Base-by-base conservation (phyloP, 2,888 invertebrate genomes). In the Diarsia rubi region DNA sequence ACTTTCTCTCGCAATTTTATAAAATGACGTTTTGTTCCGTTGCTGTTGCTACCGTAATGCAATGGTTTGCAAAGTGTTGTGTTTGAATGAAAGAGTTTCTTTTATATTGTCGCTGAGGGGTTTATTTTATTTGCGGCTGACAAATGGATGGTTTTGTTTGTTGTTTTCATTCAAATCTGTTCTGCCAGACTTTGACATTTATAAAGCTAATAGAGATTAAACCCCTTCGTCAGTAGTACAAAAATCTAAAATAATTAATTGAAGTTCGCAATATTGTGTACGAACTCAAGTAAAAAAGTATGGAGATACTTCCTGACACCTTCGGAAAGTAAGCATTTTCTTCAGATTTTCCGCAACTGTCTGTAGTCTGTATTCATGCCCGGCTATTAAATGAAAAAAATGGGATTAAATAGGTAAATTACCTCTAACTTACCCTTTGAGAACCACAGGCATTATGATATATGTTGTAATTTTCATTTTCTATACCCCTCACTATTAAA, bases 1-100 rank as follows among this genome's bases (percentile, higher is more conserved):
- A 77, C 81, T 89, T 82, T 79, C 71, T 75, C 78, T 83, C 82
- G 78, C 78, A 82, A 79, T 83, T 87, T 86, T 52, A 78, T 79
- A 74, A 83, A 75, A 85, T 75, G 70, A 70, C 42, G 81, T 54
- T 31, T 78, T 72, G 16, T 78, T 81, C 45, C n/a, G 24, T 72
- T 65, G 37, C 69, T 52, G 69, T 77, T 79, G 69, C 37, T 24
- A 64, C 68, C 42, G 27, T 70, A 81, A 70, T 59, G 75, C 65
- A 74, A 73, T 69, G 44, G 14, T 54, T 73, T 71, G 68, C 52
- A 37, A 68, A 75, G 21, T 77, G 63, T 72, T 45, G 19, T 27
- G 27, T 78, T 67, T 64, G 27, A 68, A 73, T 60, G 63, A 44
- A 73, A 72, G 16, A 37, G 24, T 66, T 78, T 73, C 11, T 66